phyloP scores from a whole-genome alignment of 2,888 invertebrate species.

The Hedychridium roseum region DNA sequence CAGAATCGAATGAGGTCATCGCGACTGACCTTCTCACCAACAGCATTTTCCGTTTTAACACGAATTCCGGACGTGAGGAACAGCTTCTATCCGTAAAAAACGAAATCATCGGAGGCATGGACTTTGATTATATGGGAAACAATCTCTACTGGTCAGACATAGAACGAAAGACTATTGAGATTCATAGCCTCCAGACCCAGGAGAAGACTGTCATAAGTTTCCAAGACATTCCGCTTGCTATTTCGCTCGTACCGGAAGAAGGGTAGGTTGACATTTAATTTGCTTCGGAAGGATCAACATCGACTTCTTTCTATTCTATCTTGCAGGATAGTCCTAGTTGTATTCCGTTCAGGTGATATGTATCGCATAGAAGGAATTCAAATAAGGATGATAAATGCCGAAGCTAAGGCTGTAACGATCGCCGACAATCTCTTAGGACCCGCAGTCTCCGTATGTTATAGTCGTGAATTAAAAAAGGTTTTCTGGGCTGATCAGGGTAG shows the following conservation, averaged over 20 bases:
- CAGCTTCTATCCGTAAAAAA: constrained; percentile 62
- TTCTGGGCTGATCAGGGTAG: constrained; percentile 75
- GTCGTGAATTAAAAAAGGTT: constrained; percentile 68
- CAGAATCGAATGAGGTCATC: constrained; percentile 45
- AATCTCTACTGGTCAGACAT: constrained; percentile 79
- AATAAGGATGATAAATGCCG: constrained; percentile 71
- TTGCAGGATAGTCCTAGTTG: constrained; percentile 57
- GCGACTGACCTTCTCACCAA: constrained; percentile 39
- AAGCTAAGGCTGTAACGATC: constrained; percentile 61
- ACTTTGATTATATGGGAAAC: constrained; percentile 75
- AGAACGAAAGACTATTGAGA: constrained; percentile 71
- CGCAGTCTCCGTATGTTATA: constrained; percentile 67
- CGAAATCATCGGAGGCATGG: constrained; percentile 68
- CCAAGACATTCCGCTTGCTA: constrained; percentile 71
- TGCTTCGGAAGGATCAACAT: background rate
- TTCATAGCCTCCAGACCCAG: constrained; percentile 69
- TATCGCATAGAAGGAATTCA: constrained; percentile 74
- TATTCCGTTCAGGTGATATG: constrained; percentile 33
- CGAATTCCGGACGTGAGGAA: constrained; percentile 22
- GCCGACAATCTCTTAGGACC: constrained; percentile 66
- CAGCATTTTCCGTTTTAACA: constrained; percentile 39
- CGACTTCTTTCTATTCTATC: background rate
- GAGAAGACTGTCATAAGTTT: constrained; percentile 70
- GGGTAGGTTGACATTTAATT: constrained; percentile 64
- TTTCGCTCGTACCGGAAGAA: constrained; percentile 74